Evolutionary conservation across 2,797 vertebrate genomes (phyloP).

Genomic region (Gastrophryne carolinensis): DNA sequence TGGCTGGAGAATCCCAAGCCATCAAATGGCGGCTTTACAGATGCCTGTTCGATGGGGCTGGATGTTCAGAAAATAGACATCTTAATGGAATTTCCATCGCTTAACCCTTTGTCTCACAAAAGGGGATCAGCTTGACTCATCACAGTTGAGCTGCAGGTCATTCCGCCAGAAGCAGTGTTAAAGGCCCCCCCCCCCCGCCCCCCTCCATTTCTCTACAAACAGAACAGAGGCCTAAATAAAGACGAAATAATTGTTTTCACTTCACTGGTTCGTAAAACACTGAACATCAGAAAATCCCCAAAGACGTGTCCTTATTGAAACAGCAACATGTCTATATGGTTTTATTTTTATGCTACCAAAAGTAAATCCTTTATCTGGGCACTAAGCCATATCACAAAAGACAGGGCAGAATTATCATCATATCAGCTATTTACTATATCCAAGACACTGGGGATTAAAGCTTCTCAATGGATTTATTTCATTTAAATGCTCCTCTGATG

Average conservation of each 20-base stretch:
- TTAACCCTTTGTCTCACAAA: slow-evolving; percentile 36
- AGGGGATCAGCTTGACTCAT: background rate
- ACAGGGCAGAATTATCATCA: background rate
- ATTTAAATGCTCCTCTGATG: background rate
- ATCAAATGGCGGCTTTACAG: background rate
- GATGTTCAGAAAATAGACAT: slow-evolving; percentile 4
- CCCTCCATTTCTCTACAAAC: slow-evolving; percentile 2
- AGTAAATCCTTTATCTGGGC: slow-evolving; percentile 16
- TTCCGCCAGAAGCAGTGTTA: slow-evolving; percentile 20
- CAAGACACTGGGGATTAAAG: background rate
- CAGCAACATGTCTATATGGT: slow-evolving; percentile 21
- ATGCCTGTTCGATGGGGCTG: background rate
- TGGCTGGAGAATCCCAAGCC: slow-evolving; percentile 48
- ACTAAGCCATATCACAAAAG: slow-evolving; percentile 25
- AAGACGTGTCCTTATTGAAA: slow-evolving; percentile 31
- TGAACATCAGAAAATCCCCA: slow-evolving; percentile 37
- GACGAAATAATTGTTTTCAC: slow-evolving; percentile 26
- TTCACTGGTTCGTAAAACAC: slow-evolving; percentile 40
- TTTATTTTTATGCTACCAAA: slow-evolving; percentile 10
- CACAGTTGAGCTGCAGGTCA: background rate
- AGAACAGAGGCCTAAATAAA: slow-evolving; percentile 42
- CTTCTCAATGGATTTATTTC: background rate
- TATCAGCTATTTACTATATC: slow-evolving; percentile 6
- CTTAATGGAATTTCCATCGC: slow-evolving; percentile 24
- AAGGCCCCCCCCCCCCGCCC: slow-evolving; percentile 20